Conservation (phyloP, 1,140 invertebrate species). For the Pogonomyrmex barbatus region DNA sequence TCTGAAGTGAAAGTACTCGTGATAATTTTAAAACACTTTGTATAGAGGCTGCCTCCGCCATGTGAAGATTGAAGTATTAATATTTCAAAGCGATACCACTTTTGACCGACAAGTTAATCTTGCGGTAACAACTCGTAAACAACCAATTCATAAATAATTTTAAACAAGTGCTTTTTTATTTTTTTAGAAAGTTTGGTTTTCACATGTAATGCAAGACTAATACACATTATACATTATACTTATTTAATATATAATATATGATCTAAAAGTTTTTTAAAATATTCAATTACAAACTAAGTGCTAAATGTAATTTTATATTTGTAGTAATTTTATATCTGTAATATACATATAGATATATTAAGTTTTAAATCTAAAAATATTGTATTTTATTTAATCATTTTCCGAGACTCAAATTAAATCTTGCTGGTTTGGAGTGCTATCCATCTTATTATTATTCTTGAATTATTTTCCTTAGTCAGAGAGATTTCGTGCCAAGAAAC, state of each 20-base stretch:
- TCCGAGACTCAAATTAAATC: neutral
- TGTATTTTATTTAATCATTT: neutral
- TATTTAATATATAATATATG: too few species aligned
- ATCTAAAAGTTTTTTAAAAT: too few species aligned
- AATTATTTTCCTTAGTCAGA: slow-evolving; percentile 19
- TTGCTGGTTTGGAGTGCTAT: neutral
- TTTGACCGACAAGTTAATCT: slow-evolving; percentile 1
- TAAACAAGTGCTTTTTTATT: neutral
- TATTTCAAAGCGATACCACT: slow-evolving; percentile 12
- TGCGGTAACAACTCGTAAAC: neutral
- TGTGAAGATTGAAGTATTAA: slow-evolving; percentile 11
- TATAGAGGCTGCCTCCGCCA: neutral
- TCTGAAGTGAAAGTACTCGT: neutral
- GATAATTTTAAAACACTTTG: neutral
- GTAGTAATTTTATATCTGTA: neutral
- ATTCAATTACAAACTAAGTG: too few species aligned
- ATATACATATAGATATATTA: neutral
- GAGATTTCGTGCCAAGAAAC: neutral
- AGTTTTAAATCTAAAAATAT: neutral
- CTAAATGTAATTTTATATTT: neutral
- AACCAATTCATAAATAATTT: neutral
- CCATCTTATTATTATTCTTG: neutral
- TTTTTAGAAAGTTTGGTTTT: neutral
- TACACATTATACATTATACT: too few species aligned
- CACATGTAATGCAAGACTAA: too few species aligned